Conservation (phyloP, 2,888 invertebrate genomes). For the Xestoiulus laeticollis region DNA sequence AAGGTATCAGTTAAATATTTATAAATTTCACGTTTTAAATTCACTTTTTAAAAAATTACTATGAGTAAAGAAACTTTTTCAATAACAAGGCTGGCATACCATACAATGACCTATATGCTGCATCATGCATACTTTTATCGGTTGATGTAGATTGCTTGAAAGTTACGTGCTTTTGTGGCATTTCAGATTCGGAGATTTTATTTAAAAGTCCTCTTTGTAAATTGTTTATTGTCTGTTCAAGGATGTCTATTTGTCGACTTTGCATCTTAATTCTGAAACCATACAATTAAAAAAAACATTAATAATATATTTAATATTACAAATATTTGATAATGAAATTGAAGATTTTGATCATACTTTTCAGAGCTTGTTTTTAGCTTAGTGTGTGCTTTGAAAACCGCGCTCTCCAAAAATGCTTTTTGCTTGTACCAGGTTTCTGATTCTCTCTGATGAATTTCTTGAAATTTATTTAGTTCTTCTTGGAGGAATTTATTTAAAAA, state of each 20-base stretch:
- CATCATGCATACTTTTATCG: not conserved
- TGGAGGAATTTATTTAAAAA: not conserved
- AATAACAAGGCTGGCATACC: too few species aligned
- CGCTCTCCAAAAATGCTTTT: not conserved
- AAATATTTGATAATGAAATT: not conserved
- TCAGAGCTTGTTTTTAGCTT: not conserved
- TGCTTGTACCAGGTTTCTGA: conserved; percentile 15
- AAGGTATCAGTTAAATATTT: not conserved
- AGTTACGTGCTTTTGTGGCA: not conserved
- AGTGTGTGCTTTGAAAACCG: not conserved
- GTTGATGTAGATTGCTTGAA: not conserved
- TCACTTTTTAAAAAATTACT: not conserved
- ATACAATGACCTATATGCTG: not conserved
- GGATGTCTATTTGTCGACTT: not conserved
- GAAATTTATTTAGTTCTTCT: not conserved
- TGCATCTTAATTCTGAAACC: not conserved
- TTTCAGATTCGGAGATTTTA: conserved; percentile 31
- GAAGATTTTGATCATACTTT: not conserved
- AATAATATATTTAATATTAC: not conserved
- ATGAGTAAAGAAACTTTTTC: not conserved
- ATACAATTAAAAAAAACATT: not conserved
- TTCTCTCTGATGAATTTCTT: not conserved
- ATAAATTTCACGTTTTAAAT: too few species aligned
- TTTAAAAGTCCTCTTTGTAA: not conserved
- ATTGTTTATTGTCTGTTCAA: not conserved